phyloP scores from a whole-genome alignment of 2,113 vertebrate genomes.

The Tragulus kanchil region DNA sequence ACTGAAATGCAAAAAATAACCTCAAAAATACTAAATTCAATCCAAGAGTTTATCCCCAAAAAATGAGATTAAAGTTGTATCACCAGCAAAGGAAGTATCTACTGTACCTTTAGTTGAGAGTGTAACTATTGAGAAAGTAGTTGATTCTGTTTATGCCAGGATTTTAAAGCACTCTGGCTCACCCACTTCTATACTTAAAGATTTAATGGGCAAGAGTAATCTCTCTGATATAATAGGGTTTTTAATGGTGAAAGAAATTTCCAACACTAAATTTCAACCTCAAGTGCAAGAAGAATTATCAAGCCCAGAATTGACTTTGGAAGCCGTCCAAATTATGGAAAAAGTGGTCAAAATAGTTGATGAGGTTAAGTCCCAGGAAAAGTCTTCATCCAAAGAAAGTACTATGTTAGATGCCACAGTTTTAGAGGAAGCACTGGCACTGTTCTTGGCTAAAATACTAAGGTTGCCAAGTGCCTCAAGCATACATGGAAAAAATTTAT shows the following conservation, averaged over 20 bases:
- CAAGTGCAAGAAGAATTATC: conserved; percentile 64
- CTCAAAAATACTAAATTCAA: conserved; percentile 78
- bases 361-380: conserved; percentile 55
- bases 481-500: conserved; percentile 31
- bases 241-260: conserved; percentile 82
- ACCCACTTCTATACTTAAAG: conserved; percentile 73
- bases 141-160: conserved; percentile 66
- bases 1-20: conserved; percentile 73
- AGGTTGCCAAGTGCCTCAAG: neutral
- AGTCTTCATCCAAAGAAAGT: neutral
- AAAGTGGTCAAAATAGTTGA: conserved; percentile 79
- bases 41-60: conserved; percentile 78
- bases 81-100: neutral
- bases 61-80: conserved; percentile 73
- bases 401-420: conserved; percentile 35
- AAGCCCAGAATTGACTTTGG: conserved; percentile 72
- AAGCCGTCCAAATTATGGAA: conserved; percentile 80
- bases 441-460: conserved; percentile 80
- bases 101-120: conserved; percentile 53
- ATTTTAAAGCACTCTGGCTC: conserved; percentile 80
- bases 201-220: conserved; percentile 75
- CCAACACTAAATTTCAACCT: conserved; percentile 73
- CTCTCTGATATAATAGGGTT: conserved; percentile 80
- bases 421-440: conserved; percentile 81
- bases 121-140: conserved; percentile 74